Base-by-base conservation (phyloP, 2,888 invertebrate genomes). In the Acanthosepion pharaonis region DNA sequence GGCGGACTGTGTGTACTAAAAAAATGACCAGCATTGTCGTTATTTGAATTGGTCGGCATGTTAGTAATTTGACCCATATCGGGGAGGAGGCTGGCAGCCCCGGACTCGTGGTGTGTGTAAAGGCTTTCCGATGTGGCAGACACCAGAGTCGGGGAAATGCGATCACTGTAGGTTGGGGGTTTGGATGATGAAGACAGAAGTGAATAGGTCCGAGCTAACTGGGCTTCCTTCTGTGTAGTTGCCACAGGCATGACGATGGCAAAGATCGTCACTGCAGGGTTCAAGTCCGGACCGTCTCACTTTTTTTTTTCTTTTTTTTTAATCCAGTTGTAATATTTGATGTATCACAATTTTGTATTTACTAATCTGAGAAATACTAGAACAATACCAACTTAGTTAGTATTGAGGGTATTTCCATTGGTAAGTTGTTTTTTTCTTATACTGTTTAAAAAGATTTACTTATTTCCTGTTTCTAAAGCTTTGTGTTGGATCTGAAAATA, bases 1-100 rank as follows among this genome's bases (percentile, higher is more conserved):
- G 97, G 97, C 25, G 97, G 97, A 95, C 97, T 97, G 95, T 97
- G 97, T 5, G 97, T 97, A 95, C 97, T 97, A 95, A 97, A 97
- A 94, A 96, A 96, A 59, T 96, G 96, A 92, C 95, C 95, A 64
- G 95, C 95, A 64, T 95, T 94, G 28, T 96, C 95, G 20, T 94
- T 59, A 94, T 94, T 94, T 8, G 95, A 94, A 48, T 92, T 95
- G 94, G 55, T 95, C 64, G 92, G 94, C 94, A 95, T 94, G 94
- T 94, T 59, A 25, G 94, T 94, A 23, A 95, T 92, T 91, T 95
- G 95, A 53, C 95, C 94, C 93, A 95, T 94, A 49, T 96, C 95
- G 20, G 95, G 95, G 42, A 95, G 95, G 91, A 95, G 93, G 53
- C 51, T 25, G 42, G 28, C 51, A 18, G 51, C 53, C n/a, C 51